Evolutionary conservation across 2,113 vertebrate species (phyloP).

Genomic region (Eurypyga helias): DNA sequence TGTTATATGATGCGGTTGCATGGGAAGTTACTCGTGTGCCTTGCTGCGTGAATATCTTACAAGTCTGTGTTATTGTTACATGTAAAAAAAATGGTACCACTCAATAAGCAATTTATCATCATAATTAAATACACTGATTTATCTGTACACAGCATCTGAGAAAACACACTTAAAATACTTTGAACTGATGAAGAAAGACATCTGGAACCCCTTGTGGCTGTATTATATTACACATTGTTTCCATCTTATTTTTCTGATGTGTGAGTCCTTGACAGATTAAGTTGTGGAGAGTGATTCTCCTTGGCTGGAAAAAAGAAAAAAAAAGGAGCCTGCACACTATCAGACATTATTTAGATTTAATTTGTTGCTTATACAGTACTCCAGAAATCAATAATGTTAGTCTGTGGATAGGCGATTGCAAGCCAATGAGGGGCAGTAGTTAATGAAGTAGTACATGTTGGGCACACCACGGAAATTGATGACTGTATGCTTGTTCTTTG

Average conservation of each 20-base stretch:
- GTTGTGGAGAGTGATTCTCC: not conserved
- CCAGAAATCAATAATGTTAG: not conserved
- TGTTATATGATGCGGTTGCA: not conserved
- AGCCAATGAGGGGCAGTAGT: not conserved
- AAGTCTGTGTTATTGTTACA: not conserved
- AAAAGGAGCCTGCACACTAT: not conserved
- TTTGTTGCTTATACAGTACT: not conserved
- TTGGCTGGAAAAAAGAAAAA: not conserved
- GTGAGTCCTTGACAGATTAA: not conserved
- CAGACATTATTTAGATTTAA: not conserved
- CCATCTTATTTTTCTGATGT: not conserved
- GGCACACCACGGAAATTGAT: not conserved
- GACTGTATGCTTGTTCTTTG: not conserved
- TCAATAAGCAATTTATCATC: not conserved
- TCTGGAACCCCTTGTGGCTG: not conserved
- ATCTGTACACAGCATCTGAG: not conserved
- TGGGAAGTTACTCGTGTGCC: not conserved
- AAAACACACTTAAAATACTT: conserved; percentile 8
- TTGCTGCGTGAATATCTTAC: not conserved
- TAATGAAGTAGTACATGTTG: not conserved
- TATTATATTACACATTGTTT: not conserved
- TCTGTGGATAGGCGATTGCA: not conserved
- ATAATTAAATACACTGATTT: not conserved
- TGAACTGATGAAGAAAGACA: not conserved
- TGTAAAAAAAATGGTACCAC: not conserved